Percentiles rank a stretch among this genome's conserved stretches.
These are phyloP conservation scores for Aricia agestis DNA, from an alignment of 1,140 invertebrate species.

Conservation along the genomic window DNA sequence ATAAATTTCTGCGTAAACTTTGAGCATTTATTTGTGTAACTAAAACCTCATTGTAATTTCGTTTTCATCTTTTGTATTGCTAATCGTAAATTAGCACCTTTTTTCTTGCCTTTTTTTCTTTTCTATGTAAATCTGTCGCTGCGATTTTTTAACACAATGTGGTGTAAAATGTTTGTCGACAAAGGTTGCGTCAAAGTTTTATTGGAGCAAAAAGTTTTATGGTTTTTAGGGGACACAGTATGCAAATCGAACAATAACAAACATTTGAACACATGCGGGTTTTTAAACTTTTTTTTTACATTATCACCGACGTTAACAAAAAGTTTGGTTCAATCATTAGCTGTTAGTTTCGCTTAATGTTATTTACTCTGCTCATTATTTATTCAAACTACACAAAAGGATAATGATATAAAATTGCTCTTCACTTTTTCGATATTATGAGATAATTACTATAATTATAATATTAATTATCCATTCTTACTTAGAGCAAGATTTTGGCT, in stretches of 20 bases:
- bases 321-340: too few relatives aligned
- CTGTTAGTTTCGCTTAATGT: too few relatives aligned
- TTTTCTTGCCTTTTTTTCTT: background rate
- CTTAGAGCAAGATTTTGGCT: too few relatives aligned
- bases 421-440: too few relatives aligned
- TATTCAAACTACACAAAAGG: too few relatives aligned
- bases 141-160: slow-evolving; percentile 10
- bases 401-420: too few relatives aligned
- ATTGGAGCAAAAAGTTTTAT: slow-evolving; percentile 7
- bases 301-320: background rate
- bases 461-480: too few relatives aligned
- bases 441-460: too few relatives aligned
- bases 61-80: slow-evolving; percentile 4
- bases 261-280: slow-evolving; percentile 7
- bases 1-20: background rate
- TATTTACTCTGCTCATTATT: too few relatives aligned
- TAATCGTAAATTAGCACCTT: slow-evolving; percentile 10
- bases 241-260: slow-evolving; percentile 10
- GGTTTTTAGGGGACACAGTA: background rate
- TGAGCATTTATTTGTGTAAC: background rate
- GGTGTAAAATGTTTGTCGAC: background rate
- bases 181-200: slow-evolving; percentile 4
- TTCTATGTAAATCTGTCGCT: background rate
- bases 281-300: background rate
- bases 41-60: background rate